These are phyloP conservation scores for Cottoperca gobio DNA, from an alignment of 2,797 vertebrate genomes.

Conservation along the genomic window DNA sequence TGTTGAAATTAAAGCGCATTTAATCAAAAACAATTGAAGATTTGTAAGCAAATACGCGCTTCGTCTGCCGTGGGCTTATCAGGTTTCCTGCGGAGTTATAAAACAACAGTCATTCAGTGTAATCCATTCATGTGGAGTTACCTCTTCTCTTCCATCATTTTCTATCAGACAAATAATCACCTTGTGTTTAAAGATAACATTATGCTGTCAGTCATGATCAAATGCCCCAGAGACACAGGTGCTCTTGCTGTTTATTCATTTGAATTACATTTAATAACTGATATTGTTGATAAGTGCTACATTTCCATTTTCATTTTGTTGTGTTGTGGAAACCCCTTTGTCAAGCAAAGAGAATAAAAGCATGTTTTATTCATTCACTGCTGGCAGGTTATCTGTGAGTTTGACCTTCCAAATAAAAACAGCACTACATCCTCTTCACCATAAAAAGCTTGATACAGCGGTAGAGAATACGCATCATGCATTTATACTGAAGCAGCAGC, in stretches of 20 bases:
- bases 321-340: constrained; percentile 5
- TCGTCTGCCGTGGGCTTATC: constrained; percentile 12
- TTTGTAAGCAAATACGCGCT: neutral
- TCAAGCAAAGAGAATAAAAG: neutral
- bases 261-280: neutral
- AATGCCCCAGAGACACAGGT: too few relatives aligned
- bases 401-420: neutral
- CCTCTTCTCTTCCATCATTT: neutral
- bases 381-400: neutral
- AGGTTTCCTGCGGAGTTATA: constrained; percentile 4
- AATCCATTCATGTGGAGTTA: neutral
- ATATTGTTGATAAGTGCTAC: too few relatives aligned
- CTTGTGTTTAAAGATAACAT: constrained; percentile 19
- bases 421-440: neutral
- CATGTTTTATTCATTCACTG: neutral
- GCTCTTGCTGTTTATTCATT: neutral
- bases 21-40: constrained; percentile 35
- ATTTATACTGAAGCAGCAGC: neutral
- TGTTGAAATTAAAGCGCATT: constrained; percentile 19
- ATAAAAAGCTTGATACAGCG: neutral
- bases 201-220: neutral
- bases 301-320: neutral
- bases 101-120: constrained; percentile 16
- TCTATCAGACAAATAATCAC: neutral
- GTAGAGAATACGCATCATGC: neutral